Base-by-base conservation (phyloP, 2,113 vertebrate species). In the Archocentrus centrarchus region DNA sequence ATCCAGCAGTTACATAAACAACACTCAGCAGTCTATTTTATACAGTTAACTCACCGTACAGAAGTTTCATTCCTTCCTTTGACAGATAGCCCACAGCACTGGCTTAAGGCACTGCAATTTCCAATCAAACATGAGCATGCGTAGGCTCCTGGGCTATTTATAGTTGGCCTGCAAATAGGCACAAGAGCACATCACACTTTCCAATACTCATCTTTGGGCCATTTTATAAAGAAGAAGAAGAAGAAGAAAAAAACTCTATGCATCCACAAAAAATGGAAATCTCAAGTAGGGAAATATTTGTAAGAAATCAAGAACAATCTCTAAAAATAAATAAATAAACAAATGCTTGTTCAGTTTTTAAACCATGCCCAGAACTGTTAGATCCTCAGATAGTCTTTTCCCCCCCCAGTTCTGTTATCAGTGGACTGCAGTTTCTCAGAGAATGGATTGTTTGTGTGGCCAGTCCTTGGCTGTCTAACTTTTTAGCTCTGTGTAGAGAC, bases 41-140 rank as follows among this genome's bases (percentile, higher is more conserved):
- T 20, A 11, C 9, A 35, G 82, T 86, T 59, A 78, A 94, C 94
- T 94, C 84, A 96, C 95, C 94, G 79, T 89, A 84, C 79, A 90
- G 60, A 81, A 60, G 85, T 90, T 90, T 89, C 89, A 88, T 88
- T 92, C 87, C 90, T 84, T 94, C 88, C 91, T 90, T 91, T 88
- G 84, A 90, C 88, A 86, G 93, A 93, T 83, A 90, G 88, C 87
- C 91, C 84, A 80, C 86, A 77, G 89, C 92, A 85, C 89, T 93
- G 91, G 79, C 92, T 92, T 79, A 84, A 92, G 94, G 90, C 91
- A 60, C 90, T 89, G 91, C 79, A 80, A 94, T 95, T 95, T 93
- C 93, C 95, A 94, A 95, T 95, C 96, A 96, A 93, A 94, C 94
- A 93, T 88, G 93, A 95, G 95, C 96, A 93, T 94, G 93, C 86